phyloP scores from a whole-genome alignment of 2,113 vertebrate genomes.

The Calyptommatus sinebrachiatus region DNA sequence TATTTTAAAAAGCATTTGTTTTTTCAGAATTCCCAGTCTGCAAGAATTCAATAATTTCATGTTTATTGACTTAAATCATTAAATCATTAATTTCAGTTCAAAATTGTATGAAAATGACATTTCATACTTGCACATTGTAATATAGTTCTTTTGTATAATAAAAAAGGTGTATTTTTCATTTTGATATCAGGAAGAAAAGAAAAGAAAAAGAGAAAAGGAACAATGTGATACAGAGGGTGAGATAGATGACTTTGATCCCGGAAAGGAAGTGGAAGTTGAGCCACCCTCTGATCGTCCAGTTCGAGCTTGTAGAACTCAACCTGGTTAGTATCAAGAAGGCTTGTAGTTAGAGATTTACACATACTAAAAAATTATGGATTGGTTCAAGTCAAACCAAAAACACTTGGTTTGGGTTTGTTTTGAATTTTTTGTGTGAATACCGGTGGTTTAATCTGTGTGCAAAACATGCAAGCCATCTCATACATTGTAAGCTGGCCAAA shows the following conservation, averaged over 20 bases:
- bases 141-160: not conserved
- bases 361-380: too few relatives aligned
- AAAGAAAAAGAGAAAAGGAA: constrained; percentile 89
- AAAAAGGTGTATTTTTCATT: not conserved
- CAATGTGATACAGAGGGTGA: constrained; percentile 87
- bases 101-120: not conserved
- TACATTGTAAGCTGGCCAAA: too few relatives aligned
- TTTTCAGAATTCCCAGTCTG: not conserved
- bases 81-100: not conserved
- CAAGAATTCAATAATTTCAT: not conserved
- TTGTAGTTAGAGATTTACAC: too few relatives aligned
- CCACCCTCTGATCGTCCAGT: constrained; percentile 87
- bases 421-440: too few relatives aligned
- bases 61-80: not conserved
- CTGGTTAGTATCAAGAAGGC: constrained; percentile 69
- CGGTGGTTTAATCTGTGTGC: too few relatives aligned
- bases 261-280: constrained; percentile 85
- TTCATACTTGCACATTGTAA: accelerated
- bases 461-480: too few relatives aligned
- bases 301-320: constrained; percentile 90
- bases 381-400: too few relatives aligned
- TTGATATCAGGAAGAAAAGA: constrained; percentile 85
- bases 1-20: not conserved
- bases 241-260: constrained; percentile 85
- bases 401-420: too few relatives aligned